Conservation (phyloP, 2,888 invertebrate species). For the Eurytoma adleriae region DNA sequence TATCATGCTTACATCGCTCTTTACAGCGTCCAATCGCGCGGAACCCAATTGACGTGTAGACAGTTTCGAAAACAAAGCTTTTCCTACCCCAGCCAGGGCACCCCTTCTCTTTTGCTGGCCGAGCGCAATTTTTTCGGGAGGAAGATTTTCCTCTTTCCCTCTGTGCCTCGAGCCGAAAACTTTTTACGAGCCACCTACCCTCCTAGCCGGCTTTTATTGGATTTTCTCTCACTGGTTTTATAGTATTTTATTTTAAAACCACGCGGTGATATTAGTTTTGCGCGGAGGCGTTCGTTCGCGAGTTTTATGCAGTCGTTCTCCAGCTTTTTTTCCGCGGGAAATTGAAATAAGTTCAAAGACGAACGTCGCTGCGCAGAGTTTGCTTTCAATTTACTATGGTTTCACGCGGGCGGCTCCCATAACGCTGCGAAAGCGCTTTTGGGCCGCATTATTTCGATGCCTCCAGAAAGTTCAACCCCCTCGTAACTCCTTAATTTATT, state of each 20-base stretch:
- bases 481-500: too few relatives aligned
- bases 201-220: slow-evolving; percentile 46
- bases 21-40: slow-evolving; percentile 51
- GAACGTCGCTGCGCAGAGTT: too few relatives aligned
- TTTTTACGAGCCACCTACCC: slow-evolving; percentile 40
- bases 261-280: slow-evolving; percentile 43
- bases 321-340: slow-evolving; percentile 4
- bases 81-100: too few relatives aligned
- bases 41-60: slow-evolving; percentile 52
- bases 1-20: slow-evolving; percentile 59
- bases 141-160: slow-evolving; percentile 2
- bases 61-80: slow-evolving; percentile 51
- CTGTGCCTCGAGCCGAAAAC: slow-evolving; percentile 25
- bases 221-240: slow-evolving; percentile 43
- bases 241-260: slow-evolving; percentile 47
- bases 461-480: too few relatives aligned
- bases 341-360: slow-evolving; percentile 37
- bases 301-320: slow-evolving; percentile 35
- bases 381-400: too few relatives aligned
- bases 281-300: slow-evolving; percentile 18
- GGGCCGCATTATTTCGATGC: too few relatives aligned
- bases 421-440: too few relatives aligned
- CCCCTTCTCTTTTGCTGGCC: not conserved
- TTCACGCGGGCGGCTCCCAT: too few relatives aligned
- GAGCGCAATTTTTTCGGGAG: not conserved